Percentiles rank a stretch among this genome's conserved stretches.
phyloP scores from a whole-genome alignment of 2,888 invertebrate species.

The Lottia gigantea region DNA sequence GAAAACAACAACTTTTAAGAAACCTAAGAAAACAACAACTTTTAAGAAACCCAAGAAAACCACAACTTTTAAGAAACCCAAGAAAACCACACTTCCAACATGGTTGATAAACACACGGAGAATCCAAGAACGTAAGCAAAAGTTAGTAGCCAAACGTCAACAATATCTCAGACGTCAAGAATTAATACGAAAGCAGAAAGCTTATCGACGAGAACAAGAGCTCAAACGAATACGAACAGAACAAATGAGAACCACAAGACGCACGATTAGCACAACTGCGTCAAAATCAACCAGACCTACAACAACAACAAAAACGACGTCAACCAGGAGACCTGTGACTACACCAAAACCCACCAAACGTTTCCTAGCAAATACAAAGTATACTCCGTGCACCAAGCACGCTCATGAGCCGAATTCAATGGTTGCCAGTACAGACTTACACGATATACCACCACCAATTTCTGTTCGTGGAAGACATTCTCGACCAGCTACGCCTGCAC shows the following conservation, averaged over 20 bases:
- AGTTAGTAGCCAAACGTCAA: neutral
- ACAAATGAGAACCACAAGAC: neutral
- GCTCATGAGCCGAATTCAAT: slow-evolving; percentile 14
- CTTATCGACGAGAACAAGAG: neutral
- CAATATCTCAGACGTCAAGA: slow-evolving; percentile 3
- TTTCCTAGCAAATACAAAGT: slow-evolving; percentile 21
- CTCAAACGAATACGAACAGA: slow-evolving; percentile 11
- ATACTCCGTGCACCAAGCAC: slow-evolving; percentile 15
- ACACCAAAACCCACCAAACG: slow-evolving; percentile 11
- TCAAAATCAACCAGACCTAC: slow-evolving; percentile 12
- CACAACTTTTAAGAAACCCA: slow-evolving; percentile 2
- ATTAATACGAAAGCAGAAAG: neutral
- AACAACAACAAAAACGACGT: neutral
- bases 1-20: neutral
- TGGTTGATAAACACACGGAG: slow-evolving; percentile 16
- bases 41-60: neutral
- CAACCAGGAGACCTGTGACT: neutral
- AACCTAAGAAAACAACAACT: neutral
- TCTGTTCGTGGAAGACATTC: slow-evolving; percentile 34
- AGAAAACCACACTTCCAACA: slow-evolving; percentile 13
- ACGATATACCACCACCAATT: slow-evolving; percentile 32
- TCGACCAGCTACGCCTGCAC: slow-evolving; percentile 30
- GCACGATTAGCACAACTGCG: neutral
- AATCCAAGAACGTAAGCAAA: neutral
- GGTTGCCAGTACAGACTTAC: slow-evolving; percentile 13